Evolutionary conservation across 2,113 vertebrate genomes (phyloP).

Genomic region (Trematomus loennbergii): DNA sequence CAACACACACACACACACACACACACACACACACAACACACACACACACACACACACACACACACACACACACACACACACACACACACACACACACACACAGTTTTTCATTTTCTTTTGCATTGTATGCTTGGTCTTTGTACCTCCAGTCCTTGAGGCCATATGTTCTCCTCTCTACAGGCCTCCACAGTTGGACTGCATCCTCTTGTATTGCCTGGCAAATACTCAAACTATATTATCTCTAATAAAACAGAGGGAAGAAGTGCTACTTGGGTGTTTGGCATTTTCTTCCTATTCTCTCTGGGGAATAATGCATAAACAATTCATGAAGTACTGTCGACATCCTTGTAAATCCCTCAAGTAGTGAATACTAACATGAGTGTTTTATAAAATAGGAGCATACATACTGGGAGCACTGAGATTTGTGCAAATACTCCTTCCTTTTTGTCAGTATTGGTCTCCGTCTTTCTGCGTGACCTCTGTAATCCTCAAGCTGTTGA

Average conservation of each 20-base stretch:
- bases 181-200: conserved; percentile 13
- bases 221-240: conserved; percentile 1
- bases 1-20: neutral
- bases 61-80: too few species aligned
- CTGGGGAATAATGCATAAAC: neutral
- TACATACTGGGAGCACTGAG: neutral
- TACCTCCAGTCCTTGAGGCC: conserved; percentile 8
- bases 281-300: conserved; percentile 9
- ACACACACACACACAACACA: neutral
- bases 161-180: conserved; percentile 11
- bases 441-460: conserved; percentile 10
- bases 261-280: neutral
- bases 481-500: conserved; percentile 61
- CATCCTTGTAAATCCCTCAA: conserved; percentile 5
- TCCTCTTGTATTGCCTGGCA: neutral
- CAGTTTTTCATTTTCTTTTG: neutral
- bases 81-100: neutral
- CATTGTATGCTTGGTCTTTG: conserved; percentile 23
- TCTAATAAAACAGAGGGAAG: neutral
- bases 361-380: neutral
- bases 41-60: neutral
- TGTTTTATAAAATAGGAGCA: neutral
- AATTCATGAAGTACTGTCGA: neutral
- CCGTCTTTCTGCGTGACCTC: conserved; percentile 43
- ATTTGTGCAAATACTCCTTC: conserved; percentile 2